Evolutionary conservation across 2,797 vertebrate genomes (phyloP), one percentile per base, ranked within the genome.

Genomic region (Erethizon dorsatum): DNA sequence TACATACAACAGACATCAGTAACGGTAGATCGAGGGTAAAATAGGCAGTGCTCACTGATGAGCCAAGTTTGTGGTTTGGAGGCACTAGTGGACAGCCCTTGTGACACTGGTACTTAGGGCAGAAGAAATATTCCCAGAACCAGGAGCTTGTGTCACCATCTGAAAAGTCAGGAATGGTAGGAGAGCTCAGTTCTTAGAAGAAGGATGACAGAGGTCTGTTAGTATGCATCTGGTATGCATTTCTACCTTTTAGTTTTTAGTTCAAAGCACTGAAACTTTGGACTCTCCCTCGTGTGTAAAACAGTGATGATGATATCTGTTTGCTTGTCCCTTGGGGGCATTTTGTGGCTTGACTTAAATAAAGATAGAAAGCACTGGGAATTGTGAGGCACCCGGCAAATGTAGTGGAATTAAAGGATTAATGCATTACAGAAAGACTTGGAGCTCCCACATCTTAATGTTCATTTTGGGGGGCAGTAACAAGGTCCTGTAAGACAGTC

Each of bases 321-420:
- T 93, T 85, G 78, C 71, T 79, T 95, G 50, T 79, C 22, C 45
- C 45, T 93, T 59, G 24, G 24, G 13, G 73, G 80, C 10, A 2
- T 77, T 97, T 94, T 85, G 75, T 90, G 33, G 33, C 54, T 73
- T 54, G 41, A 90, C 17, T 54, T 94, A 93, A 61, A 75, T 71
- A 65, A 94, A 89, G 69, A 9, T 3, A 78, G 31, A 83, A 87
- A 84, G 33, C 0, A 0, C 63, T 73, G 82, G 59, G 22, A 83
- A 86, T 90, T 61, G 33, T 56, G 11, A 96, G 78, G 56, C 54
- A 83, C 61, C 65, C 63, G 73, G 83, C 54, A 94, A 86, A 80
- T 41, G 22, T 84, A 52, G 67, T 33, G 56, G 92, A 86, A 86
- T 91, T 91, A 87, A 94, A 94, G 52, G 75, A 86, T 95, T 84